Conservation (phyloP, 2,113 vertebrate species). For the Eonycteris spelaea region DNA sequence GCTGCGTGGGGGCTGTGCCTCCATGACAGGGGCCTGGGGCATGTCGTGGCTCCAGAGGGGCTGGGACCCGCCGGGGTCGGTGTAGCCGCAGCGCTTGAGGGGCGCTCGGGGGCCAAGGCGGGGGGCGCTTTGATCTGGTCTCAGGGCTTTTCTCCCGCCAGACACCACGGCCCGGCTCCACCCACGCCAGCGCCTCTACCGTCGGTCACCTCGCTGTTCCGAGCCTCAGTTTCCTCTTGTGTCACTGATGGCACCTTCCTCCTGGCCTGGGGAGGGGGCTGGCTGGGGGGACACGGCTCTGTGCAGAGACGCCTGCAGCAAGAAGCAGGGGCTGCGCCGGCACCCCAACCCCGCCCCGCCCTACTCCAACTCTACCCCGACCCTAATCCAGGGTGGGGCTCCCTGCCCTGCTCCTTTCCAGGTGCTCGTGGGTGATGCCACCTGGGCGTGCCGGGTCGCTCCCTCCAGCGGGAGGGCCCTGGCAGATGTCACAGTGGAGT, state of each 20-base stretch:
- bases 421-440: too few relatives aligned
- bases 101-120: too few relatives aligned
- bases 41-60: too few relatives aligned
- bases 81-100: accelerated
- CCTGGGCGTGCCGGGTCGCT: too few relatives aligned
- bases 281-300: not conserved
- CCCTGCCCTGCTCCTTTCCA: not conserved
- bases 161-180: not conserved
- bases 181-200: not conserved
- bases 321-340: too few relatives aligned
- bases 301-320: not conserved
- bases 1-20: not conserved
- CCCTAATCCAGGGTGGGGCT: too few relatives aligned
- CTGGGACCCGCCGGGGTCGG: not conserved
- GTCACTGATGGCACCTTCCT: not conserved
- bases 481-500: not conserved
- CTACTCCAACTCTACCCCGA: not conserved
- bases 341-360: too few relatives aligned
- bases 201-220: not conserved
- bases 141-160: not conserved
- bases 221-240: not conserved
- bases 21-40: not conserved
- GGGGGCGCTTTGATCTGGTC: not conserved
- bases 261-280: not conserved
- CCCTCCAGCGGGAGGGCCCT: not conserved